Conservation (phyloP, 92 coral and sea anemone genomes). For the Metridium senile region DNA sequence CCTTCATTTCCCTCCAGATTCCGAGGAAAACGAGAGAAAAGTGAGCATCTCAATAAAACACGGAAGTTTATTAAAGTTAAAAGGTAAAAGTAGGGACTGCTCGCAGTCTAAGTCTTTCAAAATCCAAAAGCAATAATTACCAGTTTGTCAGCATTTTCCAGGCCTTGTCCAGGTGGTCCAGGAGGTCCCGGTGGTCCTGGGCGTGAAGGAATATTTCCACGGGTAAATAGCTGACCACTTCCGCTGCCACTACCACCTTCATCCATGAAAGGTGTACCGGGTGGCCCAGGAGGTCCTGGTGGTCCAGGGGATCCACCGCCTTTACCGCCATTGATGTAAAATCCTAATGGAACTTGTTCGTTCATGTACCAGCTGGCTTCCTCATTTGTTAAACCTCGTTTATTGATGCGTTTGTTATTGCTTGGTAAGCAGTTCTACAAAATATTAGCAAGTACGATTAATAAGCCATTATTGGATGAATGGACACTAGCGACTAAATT, state of each 20-base stretch:
- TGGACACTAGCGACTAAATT: too few species aligned
- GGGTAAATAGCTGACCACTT: conserved; percentile 50
- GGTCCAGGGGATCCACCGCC: conserved; percentile 76
- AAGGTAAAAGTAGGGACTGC: too few species aligned
- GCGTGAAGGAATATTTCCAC: conserved; percentile 66
- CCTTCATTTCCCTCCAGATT: too few species aligned
- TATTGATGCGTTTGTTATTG: conserved; percentile 38
- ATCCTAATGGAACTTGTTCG: conserved; percentile 84
- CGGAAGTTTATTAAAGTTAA: too few species aligned
- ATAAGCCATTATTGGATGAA: neutral
- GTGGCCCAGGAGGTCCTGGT: conserved; percentile 69
- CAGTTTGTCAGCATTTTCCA: conserved; percentile 8
- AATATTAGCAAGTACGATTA: neutral
- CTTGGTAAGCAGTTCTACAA: conserved; percentile 62
- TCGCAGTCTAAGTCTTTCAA: neutral
- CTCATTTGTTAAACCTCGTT: conserved; percentile 40
- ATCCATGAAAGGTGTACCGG: conserved; percentile 48
- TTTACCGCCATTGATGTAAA: conserved; percentile 80
- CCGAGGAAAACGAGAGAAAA: too few species aligned
- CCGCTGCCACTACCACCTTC: conserved; percentile 83
- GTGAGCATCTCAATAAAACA: too few species aligned
- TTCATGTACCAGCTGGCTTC: conserved; percentile 61
- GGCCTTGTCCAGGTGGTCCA: conserved; percentile 63
- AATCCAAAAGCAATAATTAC: conserved; percentile 1
- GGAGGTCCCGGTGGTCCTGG: conserved; percentile 91